phyloP scores from a whole-genome alignment of 1,140 invertebrate genomes.

The Apis dorsata region DNA sequence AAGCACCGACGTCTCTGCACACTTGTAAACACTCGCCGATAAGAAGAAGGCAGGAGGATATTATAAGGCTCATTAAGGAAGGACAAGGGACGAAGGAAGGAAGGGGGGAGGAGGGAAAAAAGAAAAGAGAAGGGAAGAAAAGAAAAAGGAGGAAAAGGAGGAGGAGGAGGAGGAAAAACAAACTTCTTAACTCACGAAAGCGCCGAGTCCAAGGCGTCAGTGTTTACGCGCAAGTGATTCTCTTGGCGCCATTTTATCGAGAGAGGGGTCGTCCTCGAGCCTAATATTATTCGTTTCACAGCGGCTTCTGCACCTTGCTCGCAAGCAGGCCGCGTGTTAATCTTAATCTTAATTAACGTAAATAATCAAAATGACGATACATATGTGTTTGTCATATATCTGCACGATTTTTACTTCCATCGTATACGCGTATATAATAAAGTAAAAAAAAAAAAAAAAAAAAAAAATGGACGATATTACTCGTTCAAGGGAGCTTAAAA shows the following conservation, averaged over 20 bases:
- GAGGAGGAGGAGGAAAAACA: constrained; percentile 13
- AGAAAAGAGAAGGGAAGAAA: background rate
- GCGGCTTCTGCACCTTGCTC: constrained; percentile 31
- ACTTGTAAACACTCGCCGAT: constrained; percentile 57
- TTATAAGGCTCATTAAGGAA: constrained; percentile 68
- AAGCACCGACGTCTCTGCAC: constrained; percentile 71
- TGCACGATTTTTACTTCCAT: constrained; percentile 50
- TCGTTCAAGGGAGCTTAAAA: constrained; percentile 45
- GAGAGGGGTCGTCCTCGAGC: constrained; percentile 78
- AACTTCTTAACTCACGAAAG: constrained; percentile 46
- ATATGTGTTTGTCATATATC: constrained; percentile 7
- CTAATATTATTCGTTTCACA: constrained; percentile 74
- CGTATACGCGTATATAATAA: constrained; percentile 51
- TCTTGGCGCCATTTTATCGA: constrained; percentile 38
- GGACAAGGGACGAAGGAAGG: constrained; percentile 43
- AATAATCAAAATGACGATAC: constrained; percentile 53
- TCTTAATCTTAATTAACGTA: constrained; percentile 62
- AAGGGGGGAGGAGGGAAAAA: background rate
- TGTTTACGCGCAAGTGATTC: background rate
- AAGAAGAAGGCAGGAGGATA: constrained; percentile 62
- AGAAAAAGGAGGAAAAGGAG: no score
- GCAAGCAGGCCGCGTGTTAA: constrained; percentile 43
- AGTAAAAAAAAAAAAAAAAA: no score
- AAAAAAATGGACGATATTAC: constrained; percentile 17
- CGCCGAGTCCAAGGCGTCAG: constrained; percentile 21